Evolutionary conservation across 2,113 vertebrate genomes (phyloP), one percentile per base, ranked within the genome.

Genomic region (Mesoclemmys tuberculata): DNA sequence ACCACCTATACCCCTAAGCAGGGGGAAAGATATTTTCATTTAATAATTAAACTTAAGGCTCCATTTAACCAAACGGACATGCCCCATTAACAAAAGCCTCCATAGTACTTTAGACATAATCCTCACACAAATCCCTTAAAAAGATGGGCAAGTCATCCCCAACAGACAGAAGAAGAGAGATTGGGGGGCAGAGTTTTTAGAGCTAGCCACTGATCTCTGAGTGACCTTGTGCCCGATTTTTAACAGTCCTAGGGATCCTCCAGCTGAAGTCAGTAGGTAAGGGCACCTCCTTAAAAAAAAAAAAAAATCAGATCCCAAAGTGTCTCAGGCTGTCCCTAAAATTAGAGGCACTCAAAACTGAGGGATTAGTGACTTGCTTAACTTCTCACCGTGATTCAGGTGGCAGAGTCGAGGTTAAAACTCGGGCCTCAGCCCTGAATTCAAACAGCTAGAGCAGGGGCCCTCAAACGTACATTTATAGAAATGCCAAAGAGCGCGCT

Each of bases 351-450:
- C 38, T 41, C 38, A 75, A 46, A 44, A 41, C 6, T 27, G 10
- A 27, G 71, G 71, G 5, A 75, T 75, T 27, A 41, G 21, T 44
- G n/a, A 26, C 24, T 71, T 51, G 16, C 41, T 48, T 48, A 38
- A 35, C 44, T 38, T 49, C 82, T 38, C n/a, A 11, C 1, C 5
- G 21, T n/a, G 9, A n/a, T 61, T n/a, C 9, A 2, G 0, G 0
- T 44, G 71, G 11, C 41, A 75, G 21, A 44, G 24, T 27, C 22
- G 44, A 24, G 41, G 27, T 44, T 77, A 26, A 12, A 46, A 46
- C 19, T 71, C 18, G 10, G 64, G 74, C 22, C 52, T 75, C 79
- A 56, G 0, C 10, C 6, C 1, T 0, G 6, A 88, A 87, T 58
- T 0, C 0, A 55, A 85, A 26, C 26, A 44, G 24, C 24, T 75